phyloP scores from a whole-genome alignment of 2,888 invertebrate species.

The Rhyacophila evoluta region DNA sequence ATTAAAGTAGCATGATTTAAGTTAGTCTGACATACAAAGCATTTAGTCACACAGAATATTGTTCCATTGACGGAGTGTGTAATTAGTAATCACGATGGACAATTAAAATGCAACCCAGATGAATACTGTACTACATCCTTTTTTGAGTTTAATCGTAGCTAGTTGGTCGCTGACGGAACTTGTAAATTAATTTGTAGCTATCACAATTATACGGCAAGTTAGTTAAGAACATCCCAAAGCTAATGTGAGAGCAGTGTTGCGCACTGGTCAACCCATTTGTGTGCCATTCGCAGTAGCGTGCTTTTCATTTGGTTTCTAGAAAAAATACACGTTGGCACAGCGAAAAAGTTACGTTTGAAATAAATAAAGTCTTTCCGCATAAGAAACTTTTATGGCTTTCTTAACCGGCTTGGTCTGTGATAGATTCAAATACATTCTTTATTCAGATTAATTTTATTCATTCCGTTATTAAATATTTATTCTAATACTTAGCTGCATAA shows the following conservation, averaged over 20 bases:
- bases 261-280: slow-evolving; percentile 51
- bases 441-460: too few species aligned
- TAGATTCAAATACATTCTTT: too few species aligned
- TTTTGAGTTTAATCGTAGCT: slow-evolving; percentile 10
- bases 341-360: too few species aligned
- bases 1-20: too few species aligned
- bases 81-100: slow-evolving; percentile 18
- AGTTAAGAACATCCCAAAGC: slow-evolving; percentile 43
- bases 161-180: slow-evolving; percentile 19
- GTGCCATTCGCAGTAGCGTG: slow-evolving; percentile 38
- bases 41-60: neutral
- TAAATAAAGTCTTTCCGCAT: too few species aligned
- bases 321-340: neutral
- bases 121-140: slow-evolving; percentile 13
- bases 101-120: slow-evolving; percentile 17
- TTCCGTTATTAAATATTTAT: too few species aligned
- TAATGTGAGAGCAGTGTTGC: slow-evolving; percentile 51
- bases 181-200: slow-evolving; percentile 19
- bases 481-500: too few species aligned
- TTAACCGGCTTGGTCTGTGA: too few species aligned
- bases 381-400: too few species aligned
- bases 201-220: slow-evolving; percentile 18
- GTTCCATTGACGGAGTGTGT: neutral
- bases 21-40: neutral
- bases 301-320: slow-evolving; percentile 19